Conservation (phyloP, 2,888 invertebrate genomes). For the Andrena hattorfiana region DNA sequence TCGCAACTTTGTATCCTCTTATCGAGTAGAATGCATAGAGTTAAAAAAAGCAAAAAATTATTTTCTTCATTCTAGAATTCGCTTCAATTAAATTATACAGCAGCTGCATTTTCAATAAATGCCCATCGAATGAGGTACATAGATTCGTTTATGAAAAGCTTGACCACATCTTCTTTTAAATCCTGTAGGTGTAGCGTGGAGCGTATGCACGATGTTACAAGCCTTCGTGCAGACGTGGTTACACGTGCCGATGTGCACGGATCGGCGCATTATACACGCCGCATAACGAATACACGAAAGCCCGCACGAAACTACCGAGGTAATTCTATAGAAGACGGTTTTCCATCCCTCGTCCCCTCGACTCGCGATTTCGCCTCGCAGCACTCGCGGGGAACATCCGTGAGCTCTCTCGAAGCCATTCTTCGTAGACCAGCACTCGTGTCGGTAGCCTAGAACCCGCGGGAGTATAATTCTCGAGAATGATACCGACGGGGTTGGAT, state of each 20-base stretch:
- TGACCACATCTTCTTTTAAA: not conserved
- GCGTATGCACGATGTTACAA: constrained; percentile 42
- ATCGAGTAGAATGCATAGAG: not conserved
- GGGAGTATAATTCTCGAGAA: not conserved
- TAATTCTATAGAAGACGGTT: constrained; percentile 37
- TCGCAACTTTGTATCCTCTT: not conserved
- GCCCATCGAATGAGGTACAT: not conserved
- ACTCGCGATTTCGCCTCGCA: constrained; percentile 15
- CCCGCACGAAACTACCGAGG: constrained; percentile 30
- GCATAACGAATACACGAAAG: constrained; percentile 48
- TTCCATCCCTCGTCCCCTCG: not conserved
- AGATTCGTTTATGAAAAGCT: not conserved
- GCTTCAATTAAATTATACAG: too few species aligned
- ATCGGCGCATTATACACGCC: constrained; percentile 43
- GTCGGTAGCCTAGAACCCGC: not conserved
- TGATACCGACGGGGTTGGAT: too few species aligned
- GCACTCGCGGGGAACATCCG: constrained; percentile 14
- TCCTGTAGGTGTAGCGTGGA: constrained; percentile 27
- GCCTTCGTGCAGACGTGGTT: constrained; percentile 53
- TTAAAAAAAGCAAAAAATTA: not conserved
- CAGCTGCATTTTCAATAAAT: too few species aligned
- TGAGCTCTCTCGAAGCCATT: constrained; percentile 14
- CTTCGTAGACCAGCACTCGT: not conserved
- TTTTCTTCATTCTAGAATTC: not conserved
- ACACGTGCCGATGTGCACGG: constrained; percentile 54